phyloP scores from a whole-genome alignment of 2,888 invertebrate species.

The Nymphalis polychloros region DNA sequence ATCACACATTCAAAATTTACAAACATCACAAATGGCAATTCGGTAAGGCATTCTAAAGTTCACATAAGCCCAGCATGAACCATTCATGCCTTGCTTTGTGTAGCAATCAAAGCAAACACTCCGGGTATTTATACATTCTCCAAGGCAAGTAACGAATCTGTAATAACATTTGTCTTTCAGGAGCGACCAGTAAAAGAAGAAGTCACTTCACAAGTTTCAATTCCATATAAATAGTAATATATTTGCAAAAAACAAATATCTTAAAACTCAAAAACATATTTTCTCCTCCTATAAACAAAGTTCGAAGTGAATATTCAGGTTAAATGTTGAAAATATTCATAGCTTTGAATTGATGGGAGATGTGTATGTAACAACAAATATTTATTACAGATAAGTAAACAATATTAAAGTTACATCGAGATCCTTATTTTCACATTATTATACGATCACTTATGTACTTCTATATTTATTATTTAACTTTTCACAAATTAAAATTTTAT shows the following conservation, averaged over 20 bases:
- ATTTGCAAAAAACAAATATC: neutral
- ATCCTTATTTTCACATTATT: constrained; percentile 37
- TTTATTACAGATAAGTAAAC: constrained; percentile 26
- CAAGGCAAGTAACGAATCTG: constrained; percentile 52
- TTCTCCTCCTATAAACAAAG: too few species aligned
- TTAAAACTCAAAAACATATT: too few species aligned
- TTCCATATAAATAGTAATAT: constrained; percentile 3
- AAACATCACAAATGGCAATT: constrained; percentile 74
- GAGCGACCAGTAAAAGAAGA: constrained; percentile 9
- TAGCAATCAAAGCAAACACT: constrained; percentile 39
- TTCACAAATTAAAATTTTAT: constrained; percentile 36
- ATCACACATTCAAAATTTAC: constrained; percentile 65
- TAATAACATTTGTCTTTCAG: constrained; percentile 28
- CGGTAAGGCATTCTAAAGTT: constrained; percentile 62
- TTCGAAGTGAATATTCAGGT: too few species aligned
- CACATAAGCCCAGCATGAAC: constrained; percentile 15
- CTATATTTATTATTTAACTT: constrained; percentile 17
- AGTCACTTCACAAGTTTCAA: constrained; percentile 4
- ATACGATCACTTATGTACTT: constrained; percentile 23
- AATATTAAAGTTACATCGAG: constrained; percentile 41
- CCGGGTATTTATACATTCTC: constrained; percentile 45
- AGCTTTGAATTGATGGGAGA: neutral
- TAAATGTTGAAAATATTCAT: too few species aligned
- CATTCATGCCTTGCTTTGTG: constrained; percentile 6
- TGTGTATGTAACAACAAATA: constrained; percentile 22